Evolutionary conservation across 2,113 vertebrate species (phyloP).

Genomic region (Galeopterus variegatus): DNA sequence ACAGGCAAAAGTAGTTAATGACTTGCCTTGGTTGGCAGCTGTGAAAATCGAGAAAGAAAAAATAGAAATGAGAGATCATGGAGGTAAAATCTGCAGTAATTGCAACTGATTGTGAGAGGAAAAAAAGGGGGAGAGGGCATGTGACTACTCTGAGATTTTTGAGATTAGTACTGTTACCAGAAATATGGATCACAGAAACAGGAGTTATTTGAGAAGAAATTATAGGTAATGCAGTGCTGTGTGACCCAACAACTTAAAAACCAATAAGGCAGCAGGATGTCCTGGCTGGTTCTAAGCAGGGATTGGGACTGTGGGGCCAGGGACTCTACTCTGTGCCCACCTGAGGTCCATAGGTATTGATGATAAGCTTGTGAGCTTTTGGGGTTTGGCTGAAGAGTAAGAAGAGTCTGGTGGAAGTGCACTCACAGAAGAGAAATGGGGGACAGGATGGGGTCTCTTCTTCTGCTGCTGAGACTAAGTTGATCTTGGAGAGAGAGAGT

Average conservation of each 20-base stretch:
- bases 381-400: not conserved
- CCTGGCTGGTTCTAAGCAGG: not conserved
- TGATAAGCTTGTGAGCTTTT: not conserved
- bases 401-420: not conserved
- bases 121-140: not conserved
- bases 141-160: not conserved
- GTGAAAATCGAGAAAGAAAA: not conserved
- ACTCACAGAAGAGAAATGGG: not conserved
- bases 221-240: not conserved
- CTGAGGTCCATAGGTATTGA: not conserved
- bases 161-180: not conserved
- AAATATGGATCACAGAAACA: not conserved
- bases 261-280: not conserved
- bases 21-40: not conserved
- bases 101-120: not conserved
- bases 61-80: not conserved
- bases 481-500: not conserved
- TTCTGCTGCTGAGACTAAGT: not conserved
- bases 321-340: not conserved
- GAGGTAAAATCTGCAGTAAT: constrained; percentile 30
- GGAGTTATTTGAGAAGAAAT: constrained; percentile 27
- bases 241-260: not conserved
- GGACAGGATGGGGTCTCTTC: not conserved
- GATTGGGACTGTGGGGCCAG: not conserved
- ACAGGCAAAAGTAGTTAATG: not conserved